These are phyloP conservation scores for Phalloptychus januarius DNA, from an alignment of 2,797 vertebrate genomes.

Conservation along the genomic window DNA sequence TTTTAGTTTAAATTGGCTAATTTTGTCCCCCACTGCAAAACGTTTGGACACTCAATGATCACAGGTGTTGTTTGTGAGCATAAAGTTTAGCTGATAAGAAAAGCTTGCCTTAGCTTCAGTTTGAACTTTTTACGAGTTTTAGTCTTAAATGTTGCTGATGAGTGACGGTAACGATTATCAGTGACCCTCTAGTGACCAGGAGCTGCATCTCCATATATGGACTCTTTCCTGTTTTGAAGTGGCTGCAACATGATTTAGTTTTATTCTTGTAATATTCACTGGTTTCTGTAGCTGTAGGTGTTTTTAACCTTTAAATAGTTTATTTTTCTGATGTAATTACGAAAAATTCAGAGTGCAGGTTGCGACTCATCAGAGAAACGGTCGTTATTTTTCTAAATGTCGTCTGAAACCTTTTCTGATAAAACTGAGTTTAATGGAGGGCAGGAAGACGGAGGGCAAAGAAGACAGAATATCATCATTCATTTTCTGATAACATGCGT, in stretches of 20 bases:
- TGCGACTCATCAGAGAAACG: neutral
- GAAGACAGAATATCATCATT: slow-evolving; percentile 38
- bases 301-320: neutral
- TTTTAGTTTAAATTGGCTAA: too few relatives aligned
- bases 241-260: neutral
- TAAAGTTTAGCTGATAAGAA: too few relatives aligned
- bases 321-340: neutral
- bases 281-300: neutral
- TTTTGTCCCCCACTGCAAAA: too few relatives aligned
- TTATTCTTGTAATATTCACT: neutral
- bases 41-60: too few relatives aligned
- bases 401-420: slow-evolving; percentile 43
- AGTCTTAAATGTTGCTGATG: too few relatives aligned
- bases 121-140: too few relatives aligned
- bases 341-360: neutral
- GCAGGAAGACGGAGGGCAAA: slow-evolving; percentile 3
- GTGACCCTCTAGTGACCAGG: neutral
- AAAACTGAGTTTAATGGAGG: slow-evolving; percentile 37
- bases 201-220: neutral
- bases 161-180: too few relatives aligned
- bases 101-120: too few relatives aligned
- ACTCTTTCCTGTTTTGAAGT: neutral
- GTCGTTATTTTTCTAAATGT: neutral
- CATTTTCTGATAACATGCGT: slow-evolving; percentile 67
- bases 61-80: too few relatives aligned